Evolutionary conservation across 2,113 vertebrate genomes (phyloP).

Genomic region (Pycnonotus jocosus): DNA sequence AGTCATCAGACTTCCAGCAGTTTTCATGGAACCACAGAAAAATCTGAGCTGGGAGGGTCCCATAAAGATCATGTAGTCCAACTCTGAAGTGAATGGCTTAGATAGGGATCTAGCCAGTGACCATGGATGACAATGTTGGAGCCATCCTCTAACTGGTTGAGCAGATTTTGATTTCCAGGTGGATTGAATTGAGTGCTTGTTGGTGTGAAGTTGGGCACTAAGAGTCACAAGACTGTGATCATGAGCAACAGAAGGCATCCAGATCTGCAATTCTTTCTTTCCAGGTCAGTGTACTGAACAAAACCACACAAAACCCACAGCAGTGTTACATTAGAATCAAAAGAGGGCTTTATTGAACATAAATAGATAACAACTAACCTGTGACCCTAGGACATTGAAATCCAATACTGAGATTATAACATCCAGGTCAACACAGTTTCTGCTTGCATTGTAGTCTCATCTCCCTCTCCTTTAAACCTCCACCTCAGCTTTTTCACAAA

Average conservation of each 20-base stretch:
- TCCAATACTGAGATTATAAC: not conserved
- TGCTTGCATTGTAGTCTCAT: not conserved
- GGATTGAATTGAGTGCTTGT: not conserved
- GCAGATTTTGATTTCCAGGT: not conserved
- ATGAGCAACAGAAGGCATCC: not conserved
- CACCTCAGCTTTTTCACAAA: not conserved
- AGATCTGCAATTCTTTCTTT: not conserved
- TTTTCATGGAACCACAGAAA: not conserved
- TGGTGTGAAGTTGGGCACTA: not conserved
- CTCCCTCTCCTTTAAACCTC: not conserved
- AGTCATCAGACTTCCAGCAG: not conserved
- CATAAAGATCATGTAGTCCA: not conserved
- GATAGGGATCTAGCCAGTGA: not conserved
- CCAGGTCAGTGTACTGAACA: not conserved
- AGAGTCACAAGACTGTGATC: not conserved
- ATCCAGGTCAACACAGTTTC: not conserved
- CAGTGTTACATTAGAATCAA: not conserved
- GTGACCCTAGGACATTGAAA: not conserved
- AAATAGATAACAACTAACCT: not conserved
- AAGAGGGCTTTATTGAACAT: not conserved
- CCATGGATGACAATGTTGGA: not conserved
- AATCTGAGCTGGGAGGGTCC: not conserved
- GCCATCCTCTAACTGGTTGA: not conserved
- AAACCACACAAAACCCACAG: not conserved
- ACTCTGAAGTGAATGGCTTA: not conserved